Conservation (phyloP, 2,113 vertebrate species). For the Galbula dea region DNA sequence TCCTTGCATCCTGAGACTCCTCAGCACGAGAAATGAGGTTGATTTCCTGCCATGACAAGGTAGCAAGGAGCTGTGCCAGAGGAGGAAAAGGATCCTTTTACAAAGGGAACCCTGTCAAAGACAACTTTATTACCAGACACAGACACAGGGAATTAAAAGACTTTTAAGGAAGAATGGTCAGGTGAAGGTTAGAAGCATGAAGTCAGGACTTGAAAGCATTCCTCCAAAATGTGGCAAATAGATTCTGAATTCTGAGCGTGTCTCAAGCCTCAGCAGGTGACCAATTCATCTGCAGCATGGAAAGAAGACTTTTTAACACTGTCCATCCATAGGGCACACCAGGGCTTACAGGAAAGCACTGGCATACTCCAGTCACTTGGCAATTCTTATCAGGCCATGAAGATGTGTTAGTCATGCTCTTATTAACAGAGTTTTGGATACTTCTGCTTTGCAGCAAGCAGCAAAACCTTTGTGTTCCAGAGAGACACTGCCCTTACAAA, state of each 20-base stretch:
- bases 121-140: background rate
- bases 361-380: background rate
- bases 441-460: background rate
- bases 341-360: background rate
- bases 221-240: slow-evolving; percentile 23
- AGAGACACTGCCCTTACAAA: background rate
- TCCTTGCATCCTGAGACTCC: background rate
- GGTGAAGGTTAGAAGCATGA: background rate
- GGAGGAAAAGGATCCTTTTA: background rate
- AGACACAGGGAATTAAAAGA: background rate
- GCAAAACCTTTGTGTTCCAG: background rate
- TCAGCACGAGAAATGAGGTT: background rate
- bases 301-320: background rate
- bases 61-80: background rate
- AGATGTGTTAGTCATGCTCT: background rate
- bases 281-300: slow-evolving; percentile 23
- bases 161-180: background rate
- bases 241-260: background rate
- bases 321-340: background rate
- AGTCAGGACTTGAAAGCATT: slow-evolving; percentile 31
- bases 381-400: slow-evolving; percentile 4
- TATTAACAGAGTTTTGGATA: background rate
- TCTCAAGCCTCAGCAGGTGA: background rate
- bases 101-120: background rate
- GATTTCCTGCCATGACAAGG: slow-evolving; percentile 24